phyloP scores from a whole-genome alignment of 2,888 invertebrate species.

The Drosophila kuntzei region DNA sequence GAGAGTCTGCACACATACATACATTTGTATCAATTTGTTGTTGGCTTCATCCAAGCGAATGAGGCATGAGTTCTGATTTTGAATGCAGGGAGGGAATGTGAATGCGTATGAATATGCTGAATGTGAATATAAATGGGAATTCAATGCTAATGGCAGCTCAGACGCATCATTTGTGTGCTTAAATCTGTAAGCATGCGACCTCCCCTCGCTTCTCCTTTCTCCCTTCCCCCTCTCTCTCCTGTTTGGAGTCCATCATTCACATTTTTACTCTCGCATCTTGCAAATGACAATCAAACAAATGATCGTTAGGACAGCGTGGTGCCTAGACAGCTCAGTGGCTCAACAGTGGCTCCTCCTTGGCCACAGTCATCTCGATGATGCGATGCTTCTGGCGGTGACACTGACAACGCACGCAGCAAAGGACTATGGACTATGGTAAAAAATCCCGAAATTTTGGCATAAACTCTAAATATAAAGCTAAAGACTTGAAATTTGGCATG shows the following conservation, averaged over 20 bases:
- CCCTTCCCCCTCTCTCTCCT: too few relatives aligned
- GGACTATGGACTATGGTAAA: too few relatives aligned
- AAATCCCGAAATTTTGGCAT: too few relatives aligned
- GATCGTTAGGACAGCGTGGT: constrained; percentile 40
- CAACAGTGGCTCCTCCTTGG: neutral
- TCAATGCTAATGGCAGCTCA: constrained; percentile 46
- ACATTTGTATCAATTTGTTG: constrained; percentile 29
- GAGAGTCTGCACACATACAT: constrained; percentile 1
- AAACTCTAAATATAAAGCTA: too few relatives aligned
- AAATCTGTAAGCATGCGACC: constrained; percentile 4
- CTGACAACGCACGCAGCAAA: neutral
- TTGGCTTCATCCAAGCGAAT: constrained; percentile 2
- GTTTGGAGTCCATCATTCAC: constrained; percentile 9
- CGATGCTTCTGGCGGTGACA: constrained; percentile 8
- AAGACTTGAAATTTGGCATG: too few relatives aligned
- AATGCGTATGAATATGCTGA: neutral
- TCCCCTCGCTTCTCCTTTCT: neutral
- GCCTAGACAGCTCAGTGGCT: constrained; percentile 3
- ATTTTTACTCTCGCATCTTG: constrained; percentile 34
- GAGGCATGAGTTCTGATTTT: constrained; percentile 14
- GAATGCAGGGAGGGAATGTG: constrained; percentile 5
- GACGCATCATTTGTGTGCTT: constrained; percentile 21
- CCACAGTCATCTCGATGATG: neutral
- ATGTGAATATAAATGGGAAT: constrained; percentile 35
- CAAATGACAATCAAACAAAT: constrained; percentile 48